Percentiles rank a stretch among this genome's conserved stretches.
Evolutionary conservation across 2,797 vertebrate genomes (phyloP).

Genomic region (Hyperoplus lanceolatus): DNA sequence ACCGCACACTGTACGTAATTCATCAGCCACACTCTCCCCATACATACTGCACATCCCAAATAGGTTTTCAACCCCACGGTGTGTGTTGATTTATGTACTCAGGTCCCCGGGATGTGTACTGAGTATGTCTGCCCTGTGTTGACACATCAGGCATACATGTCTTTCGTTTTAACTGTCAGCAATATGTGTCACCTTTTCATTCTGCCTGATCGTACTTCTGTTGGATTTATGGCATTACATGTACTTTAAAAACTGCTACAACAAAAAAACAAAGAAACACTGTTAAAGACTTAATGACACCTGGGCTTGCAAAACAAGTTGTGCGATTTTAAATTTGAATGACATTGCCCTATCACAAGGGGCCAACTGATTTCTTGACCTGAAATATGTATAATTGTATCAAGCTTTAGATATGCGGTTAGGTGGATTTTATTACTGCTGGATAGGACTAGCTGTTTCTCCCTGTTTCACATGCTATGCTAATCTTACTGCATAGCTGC

Average conservation of each 20-base stretch:
- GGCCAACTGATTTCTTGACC: not conserved
- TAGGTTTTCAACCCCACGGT: not conserved
- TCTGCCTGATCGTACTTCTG: not conserved
- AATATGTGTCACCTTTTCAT: not conserved
- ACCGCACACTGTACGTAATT: not conserved
- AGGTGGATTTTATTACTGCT: not conserved
- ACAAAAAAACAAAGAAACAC: not conserved
- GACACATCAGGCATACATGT: not conserved
- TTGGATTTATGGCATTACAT: not conserved
- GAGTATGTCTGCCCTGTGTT: not conserved
- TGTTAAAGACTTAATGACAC: not conserved
- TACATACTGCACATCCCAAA: constrained; percentile 1
- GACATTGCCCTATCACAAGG: not conserved
- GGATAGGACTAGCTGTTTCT: not conserved
- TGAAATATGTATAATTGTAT: not conserved
- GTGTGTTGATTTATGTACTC: not conserved
- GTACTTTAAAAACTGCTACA: not conserved
- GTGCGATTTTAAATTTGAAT: not conserved
- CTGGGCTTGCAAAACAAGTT: not conserved
- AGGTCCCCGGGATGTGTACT: not conserved
- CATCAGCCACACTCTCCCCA: not conserved
- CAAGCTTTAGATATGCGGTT: not conserved
- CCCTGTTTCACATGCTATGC: not conserved
- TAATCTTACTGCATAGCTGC: not conserved
- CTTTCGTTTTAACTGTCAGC: not conserved